Percentiles rank a stretch among this genome's conserved stretches.
These are phyloP conservation scores for Falco punctatus DNA, from an alignment of 2,113 vertebrate species.

Conservation along the genomic window DNA sequence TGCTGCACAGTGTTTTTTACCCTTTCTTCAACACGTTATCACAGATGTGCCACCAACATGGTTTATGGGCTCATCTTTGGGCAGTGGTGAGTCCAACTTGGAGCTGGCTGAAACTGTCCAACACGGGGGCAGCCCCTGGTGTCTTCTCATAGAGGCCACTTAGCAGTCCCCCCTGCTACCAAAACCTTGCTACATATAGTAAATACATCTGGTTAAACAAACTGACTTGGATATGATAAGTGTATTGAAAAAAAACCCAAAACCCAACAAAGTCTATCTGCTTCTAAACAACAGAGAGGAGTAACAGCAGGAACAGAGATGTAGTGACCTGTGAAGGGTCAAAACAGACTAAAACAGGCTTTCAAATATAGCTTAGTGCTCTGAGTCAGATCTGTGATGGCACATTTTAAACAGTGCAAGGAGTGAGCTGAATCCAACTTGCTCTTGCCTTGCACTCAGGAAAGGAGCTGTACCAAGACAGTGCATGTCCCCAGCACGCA, in stretches of 20 bases:
- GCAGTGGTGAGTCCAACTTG: not conserved
- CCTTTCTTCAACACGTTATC: not conserved
- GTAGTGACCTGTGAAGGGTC: not conserved
- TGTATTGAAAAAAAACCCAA: not conserved
- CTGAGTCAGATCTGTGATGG: not conserved
- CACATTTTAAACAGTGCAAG: not conserved
- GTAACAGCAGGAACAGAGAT: not conserved
- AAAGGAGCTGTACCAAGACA: not conserved
- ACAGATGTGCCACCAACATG: not conserved
- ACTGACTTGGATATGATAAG: not conserved
- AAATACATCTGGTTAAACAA: not conserved
- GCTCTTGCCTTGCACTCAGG: not conserved
- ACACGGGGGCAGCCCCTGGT: not conserved
- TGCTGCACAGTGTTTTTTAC: not conserved
- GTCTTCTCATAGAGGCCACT: not conserved
- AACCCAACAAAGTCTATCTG: not conserved
- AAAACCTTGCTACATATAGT: not conserved
- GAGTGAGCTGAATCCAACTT: not conserved
- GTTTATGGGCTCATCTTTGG: not conserved
- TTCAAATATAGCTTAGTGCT: not conserved
- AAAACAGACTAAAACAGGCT: not conserved
- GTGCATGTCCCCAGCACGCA: not conserved
- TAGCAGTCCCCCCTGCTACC: not conserved
- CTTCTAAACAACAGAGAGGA: not conserved
- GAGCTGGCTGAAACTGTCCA: not conserved